Evolutionary conservation across 2,888 invertebrate genomes (phyloP).

Genomic region (Punctoribates punctum): DNA sequence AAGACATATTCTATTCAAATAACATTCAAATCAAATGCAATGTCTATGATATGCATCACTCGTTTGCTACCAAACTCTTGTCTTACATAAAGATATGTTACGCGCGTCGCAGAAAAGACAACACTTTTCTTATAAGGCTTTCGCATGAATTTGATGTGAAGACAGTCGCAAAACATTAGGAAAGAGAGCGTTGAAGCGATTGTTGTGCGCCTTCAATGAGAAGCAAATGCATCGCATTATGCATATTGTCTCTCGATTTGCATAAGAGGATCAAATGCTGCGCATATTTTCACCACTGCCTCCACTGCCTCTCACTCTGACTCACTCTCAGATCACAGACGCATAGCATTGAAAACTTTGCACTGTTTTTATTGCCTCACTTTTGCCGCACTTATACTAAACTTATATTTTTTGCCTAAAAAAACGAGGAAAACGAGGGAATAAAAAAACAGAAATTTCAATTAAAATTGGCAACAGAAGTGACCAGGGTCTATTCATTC

Average conservation of each 20-base stretch:
- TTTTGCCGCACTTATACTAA: no score
- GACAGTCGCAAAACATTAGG: neutral
- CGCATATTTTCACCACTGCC: neutral
- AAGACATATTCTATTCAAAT: slow-evolving; percentile 26
- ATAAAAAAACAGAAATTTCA: no score
- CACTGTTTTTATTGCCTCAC: no score
- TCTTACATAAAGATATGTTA: neutral
- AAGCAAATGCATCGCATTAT: slow-evolving; percentile 30
- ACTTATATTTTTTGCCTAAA: no score
- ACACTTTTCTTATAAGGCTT: neutral
- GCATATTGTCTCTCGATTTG: slow-evolving; percentile 18
- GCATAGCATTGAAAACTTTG: no score
- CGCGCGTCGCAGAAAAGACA: slow-evolving; percentile 6
- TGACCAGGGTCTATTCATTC: no score
- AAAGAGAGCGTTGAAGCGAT: neutral
- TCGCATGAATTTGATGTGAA: neutral
- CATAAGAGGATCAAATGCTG: slow-evolving; percentile 29
- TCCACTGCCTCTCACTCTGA: no score
- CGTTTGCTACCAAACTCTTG: no score
- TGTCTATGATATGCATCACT: no score
- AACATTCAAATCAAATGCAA: neutral
- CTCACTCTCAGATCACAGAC: neutral
- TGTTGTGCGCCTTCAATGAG: neutral
- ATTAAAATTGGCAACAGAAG: no score
- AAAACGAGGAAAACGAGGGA: no score